phyloP scores from a whole-genome alignment of 1,140 invertebrate species.

The Drepana arcuata region DNA sequence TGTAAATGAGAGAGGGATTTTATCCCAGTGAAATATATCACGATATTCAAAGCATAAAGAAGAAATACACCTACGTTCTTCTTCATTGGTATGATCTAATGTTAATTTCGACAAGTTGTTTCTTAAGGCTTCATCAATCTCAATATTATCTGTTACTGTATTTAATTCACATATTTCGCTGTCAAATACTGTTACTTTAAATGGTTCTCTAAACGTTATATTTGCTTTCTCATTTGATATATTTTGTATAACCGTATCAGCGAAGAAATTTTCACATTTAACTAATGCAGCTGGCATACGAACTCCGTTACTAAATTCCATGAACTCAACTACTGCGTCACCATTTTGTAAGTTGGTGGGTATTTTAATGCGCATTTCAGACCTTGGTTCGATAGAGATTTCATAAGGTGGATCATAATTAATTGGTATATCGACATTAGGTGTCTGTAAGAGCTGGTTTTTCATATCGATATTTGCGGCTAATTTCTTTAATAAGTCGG shows the following conservation, averaged over 20 bases:
- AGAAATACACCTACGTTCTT: slow-evolving; percentile 15
- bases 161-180: slow-evolving; percentile 2
- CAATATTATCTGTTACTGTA: neutral
- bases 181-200: neutral
- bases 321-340: slow-evolving; percentile 4
- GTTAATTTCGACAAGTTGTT: slow-evolving; percentile 18
- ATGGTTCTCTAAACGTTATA: slow-evolving; percentile 5
- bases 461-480: slow-evolving; percentile 1
- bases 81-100: slow-evolving; percentile 17
- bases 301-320: slow-evolving; percentile 4
- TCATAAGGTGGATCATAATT: slow-evolving; percentile 7
- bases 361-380: slow-evolving; percentile 7
- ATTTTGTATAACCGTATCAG: slow-evolving; percentile 7
- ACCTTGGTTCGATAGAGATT: slow-evolving; percentile 4
- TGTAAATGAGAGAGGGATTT: slow-evolving; percentile 17
- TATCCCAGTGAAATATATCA: slow-evolving; percentile 24
- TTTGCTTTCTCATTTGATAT: slow-evolving; percentile 1
- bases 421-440: slow-evolving; percentile 1
- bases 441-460: neutral
- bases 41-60: slow-evolving; percentile 21
- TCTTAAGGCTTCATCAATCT: slow-evolving; percentile 3
- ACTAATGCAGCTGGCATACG: slow-evolving; percentile 7
- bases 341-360: slow-evolving; percentile 7
- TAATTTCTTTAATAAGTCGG: slow-evolving; percentile 1
- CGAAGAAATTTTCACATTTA: slow-evolving; percentile 4